Percentiles rank a stretch among this genome's conserved stretches.
Conservation (phyloP, 2,888 invertebrate genomes). For the Poecilobothrus nobilitatus region DNA sequence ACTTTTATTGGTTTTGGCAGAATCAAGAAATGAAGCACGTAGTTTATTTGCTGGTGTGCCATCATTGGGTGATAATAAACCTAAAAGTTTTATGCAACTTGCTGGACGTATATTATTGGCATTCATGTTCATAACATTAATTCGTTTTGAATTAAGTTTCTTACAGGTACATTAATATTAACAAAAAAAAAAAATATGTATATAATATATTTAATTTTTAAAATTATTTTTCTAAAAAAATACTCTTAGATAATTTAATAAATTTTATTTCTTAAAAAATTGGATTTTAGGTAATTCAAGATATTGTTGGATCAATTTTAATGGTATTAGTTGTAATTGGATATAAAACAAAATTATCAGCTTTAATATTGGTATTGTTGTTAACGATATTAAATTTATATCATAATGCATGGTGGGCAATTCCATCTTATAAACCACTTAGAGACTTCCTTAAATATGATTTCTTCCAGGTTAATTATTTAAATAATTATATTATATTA, state of each 20-base stretch:
- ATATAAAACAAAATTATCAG: slow-evolving; percentile 94
- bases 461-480: slow-evolving; percentile 86
- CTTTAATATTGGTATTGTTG: slow-evolving; percentile 84
- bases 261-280: slow-evolving; percentile 16
- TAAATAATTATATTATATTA: background rate
- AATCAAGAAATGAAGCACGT: slow-evolving; percentile 85
- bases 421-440: slow-evolving; percentile 89
- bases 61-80: slow-evolving; percentile 86
- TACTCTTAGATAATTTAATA: background rate
- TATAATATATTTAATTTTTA: background rate
- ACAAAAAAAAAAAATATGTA: background rate
- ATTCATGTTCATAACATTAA: slow-evolving; percentile 96
- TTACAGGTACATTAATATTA: slow-evolving; percentile 56
- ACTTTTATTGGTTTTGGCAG: slow-evolving; percentile 91
- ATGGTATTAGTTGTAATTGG: slow-evolving; percentile 96
- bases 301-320: slow-evolving; percentile 84
- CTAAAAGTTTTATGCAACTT: slow-evolving; percentile 92
- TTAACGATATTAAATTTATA: slow-evolving; percentile 86
- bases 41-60: slow-evolving; percentile 95
- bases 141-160: slow-evolving; percentile 86
- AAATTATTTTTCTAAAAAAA: slow-evolving; percentile 10
- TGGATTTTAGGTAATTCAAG: slow-evolving; percentile 68
- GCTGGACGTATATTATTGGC: slow-evolving; percentile 91
- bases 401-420: slow-evolving; percentile 97
- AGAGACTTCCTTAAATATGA: slow-evolving; percentile 99